A percentile compares a stretch with the other conserved stretches of the same genome.
Conservation (phyloP, 2,797 vertebrate genomes). For the Loriculus beryllinus region DNA sequence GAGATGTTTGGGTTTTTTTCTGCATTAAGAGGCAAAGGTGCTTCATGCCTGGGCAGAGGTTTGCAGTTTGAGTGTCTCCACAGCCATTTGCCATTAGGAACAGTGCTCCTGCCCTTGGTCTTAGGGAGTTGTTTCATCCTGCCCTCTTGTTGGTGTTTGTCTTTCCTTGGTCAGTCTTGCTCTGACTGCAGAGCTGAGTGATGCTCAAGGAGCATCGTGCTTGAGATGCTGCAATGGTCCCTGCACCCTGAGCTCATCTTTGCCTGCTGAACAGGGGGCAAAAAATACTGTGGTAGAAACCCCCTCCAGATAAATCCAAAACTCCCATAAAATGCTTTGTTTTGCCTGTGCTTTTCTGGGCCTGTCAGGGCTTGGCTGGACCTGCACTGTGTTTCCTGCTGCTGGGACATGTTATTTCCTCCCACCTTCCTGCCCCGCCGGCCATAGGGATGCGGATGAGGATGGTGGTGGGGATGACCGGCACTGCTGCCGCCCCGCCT, state of each 20-base stretch:
- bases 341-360: not conserved
- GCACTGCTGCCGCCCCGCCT: not conserved
- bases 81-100: not conserved
- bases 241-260: not conserved
- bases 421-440: accelerated
- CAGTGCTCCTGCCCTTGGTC: not conserved
- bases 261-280: accelerated
- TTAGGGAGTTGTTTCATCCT: not conserved
- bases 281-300: accelerated
- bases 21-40: not conserved
- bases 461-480: accelerated
- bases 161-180: not conserved
- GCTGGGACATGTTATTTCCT: not conserved
- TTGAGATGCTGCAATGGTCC: accelerated
- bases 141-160: accelerated
- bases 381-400: not conserved
- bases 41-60: not conserved
- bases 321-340: accelerated
- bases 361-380: not conserved
- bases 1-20: not conserved
- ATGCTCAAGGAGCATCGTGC: accelerated
- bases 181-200: not conserved
- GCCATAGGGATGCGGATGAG: not conserved
- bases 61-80: not conserved
- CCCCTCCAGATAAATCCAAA: not conserved